Evolutionary conservation across 1,140 invertebrate genomes (phyloP).

Genomic region (Zaprionus taronus): DNA sequence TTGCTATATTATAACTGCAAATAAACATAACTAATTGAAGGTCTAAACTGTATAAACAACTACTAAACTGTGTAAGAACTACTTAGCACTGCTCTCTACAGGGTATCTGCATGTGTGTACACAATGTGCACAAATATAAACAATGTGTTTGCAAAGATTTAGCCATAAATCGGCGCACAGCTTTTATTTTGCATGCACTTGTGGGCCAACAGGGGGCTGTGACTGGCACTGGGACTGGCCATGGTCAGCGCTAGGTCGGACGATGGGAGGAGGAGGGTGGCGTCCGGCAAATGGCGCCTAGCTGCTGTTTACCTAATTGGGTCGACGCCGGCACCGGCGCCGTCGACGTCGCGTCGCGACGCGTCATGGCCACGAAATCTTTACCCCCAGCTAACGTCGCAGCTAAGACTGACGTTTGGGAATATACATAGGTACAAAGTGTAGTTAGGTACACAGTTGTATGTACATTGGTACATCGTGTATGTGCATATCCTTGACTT

Average conservation of each 20-base stretch:
- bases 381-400: constrained; percentile 27
- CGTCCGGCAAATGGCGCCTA: constrained; percentile 64
- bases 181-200: constrained; percentile 62
- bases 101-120: constrained; percentile 14
- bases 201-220: constrained; percentile 19
- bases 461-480: neutral
- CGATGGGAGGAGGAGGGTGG: neutral
- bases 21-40: too few relatives aligned
- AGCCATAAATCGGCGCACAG: constrained; percentile 65
- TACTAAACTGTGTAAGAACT: neutral
- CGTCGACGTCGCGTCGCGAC: constrained; percentile 37
- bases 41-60: too few relatives aligned
- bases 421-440: neutral
- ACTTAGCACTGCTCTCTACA: neutral
- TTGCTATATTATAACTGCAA: too few relatives aligned
- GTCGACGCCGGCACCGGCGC: constrained; percentile 59
- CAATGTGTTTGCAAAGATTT: constrained; percentile 52
- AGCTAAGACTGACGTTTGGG: constrained; percentile 5
- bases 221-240: constrained; percentile 17
- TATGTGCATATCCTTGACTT: constrained; percentile 8
- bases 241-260: constrained; percentile 18
- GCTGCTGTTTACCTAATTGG: constrained; percentile 70
- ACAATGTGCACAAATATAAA: constrained; percentile 18
- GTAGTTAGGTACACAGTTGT: neutral
- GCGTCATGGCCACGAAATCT: constrained; percentile 57